These are phyloP conservation scores for Bradysia coprophila DNA, from an alignment of 1,140 invertebrate genomes.

Conservation along the genomic window DNA sequence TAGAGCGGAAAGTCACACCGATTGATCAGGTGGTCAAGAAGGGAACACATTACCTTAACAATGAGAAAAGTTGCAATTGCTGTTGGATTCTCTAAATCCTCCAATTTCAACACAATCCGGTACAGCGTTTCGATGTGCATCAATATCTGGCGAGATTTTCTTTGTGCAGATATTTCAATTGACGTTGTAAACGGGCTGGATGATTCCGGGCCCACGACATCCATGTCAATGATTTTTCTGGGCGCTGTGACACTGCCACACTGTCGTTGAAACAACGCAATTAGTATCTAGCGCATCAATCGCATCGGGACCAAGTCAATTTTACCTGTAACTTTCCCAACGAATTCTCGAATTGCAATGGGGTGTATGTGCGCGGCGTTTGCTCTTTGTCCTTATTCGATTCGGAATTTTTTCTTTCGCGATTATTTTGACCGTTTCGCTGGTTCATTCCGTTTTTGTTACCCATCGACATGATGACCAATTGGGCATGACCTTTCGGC, in stretches of 20 bases:
- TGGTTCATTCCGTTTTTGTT: constrained; percentile 18
- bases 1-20: constrained; percentile 3
- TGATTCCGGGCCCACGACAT: constrained; percentile 42
- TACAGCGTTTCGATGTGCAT: constrained; percentile 66
- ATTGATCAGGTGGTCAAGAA: background rate
- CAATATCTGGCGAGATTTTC: constrained; percentile 50
- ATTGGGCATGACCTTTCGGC: constrained; percentile 23
- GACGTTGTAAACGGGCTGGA: constrained; percentile 5
- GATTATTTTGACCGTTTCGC: constrained; percentile 16
- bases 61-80: constrained; percentile 41
- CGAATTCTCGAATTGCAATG: constrained; percentile 81
- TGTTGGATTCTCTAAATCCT: constrained; percentile 52
- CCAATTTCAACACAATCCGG: constrained; percentile 43
- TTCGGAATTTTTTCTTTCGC: constrained; percentile 32
- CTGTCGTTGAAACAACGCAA: too few relatives aligned
- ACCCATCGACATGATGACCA: constrained; percentile 19
- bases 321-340: constrained; percentile 57
- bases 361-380: constrained; percentile 42
- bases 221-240: constrained; percentile 81
- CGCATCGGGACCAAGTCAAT: too few relatives aligned
- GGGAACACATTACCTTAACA: constrained; percentile 25
- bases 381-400: constrained; percentile 27
- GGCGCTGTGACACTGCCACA: constrained; percentile 81
- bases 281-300: too few relatives aligned
- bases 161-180: constrained; percentile 14